These are phyloP conservation scores for Macquaria ambigua DNA, from an alignment of 2,113 vertebrate species.

Conservation along the genomic window DNA sequence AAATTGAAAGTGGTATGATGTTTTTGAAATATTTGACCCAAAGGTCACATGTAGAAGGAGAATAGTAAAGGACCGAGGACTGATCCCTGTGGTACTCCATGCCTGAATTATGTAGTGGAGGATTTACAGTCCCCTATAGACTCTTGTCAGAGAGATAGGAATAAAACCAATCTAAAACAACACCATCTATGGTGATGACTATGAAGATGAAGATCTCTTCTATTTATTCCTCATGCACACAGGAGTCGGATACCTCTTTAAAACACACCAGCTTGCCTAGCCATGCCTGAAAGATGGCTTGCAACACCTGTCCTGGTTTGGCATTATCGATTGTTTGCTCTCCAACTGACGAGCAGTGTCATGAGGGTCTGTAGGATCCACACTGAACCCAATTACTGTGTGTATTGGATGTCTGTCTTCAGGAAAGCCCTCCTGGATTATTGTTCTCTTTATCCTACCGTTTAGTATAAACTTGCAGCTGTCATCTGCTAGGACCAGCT, in stretches of 20 bases:
- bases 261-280: background rate
- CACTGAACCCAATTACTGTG: background rate
- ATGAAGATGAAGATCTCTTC: background rate
- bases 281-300: background rate
- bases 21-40: background rate
- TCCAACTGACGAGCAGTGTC: background rate
- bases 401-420: background rate
- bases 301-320: background rate
- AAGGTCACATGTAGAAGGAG: background rate
- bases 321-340: background rate
- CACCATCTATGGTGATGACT: background rate
- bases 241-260: no score
- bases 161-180: background rate
- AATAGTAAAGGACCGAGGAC: background rate
- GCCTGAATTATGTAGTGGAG: background rate
- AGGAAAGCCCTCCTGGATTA: background rate
- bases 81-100: constrained; percentile 31
- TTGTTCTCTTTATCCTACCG: background rate
- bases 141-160: background rate
- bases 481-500: background rate
- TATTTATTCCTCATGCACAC: background rate
- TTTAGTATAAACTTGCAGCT: background rate
- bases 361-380: background rate
- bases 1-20: no score
- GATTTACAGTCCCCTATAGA: background rate